These are phyloP conservation scores for Acleris cristana DNA, from an alignment of 2,888 invertebrate genomes.

Conservation along the genomic window DNA sequence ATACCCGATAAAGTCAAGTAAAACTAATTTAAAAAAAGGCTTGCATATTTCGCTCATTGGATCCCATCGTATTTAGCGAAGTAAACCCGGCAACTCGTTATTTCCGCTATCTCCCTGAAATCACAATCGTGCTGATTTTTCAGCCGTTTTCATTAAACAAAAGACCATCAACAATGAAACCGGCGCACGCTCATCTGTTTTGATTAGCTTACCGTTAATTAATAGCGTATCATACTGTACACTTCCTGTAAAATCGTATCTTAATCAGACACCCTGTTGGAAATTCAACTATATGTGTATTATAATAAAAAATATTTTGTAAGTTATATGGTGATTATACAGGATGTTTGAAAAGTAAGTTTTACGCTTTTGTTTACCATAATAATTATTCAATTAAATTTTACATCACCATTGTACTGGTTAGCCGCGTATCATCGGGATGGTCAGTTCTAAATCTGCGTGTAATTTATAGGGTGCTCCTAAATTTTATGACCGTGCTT, in stretches of 20 bases:
- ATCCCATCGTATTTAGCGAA: neutral
- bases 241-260: no score
- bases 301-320: no score
- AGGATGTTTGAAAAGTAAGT: no score
- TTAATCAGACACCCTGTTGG: no score
- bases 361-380: conserved; percentile 57
- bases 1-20: no score
- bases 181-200: conserved; percentile 55
- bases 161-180: conserved; percentile 47
- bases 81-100: conserved; percentile 3
- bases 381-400: conserved; percentile 66
- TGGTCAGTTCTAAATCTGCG: conserved; percentile 29
- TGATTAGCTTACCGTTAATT: conserved; percentile 58
- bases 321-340: no score
- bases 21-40: no score
- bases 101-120: conserved; percentile 2
- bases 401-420: conserved; percentile 41
- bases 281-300: no score
- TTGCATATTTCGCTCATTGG: neutral
- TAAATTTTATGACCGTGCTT: no score
- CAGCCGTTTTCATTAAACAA: conserved; percentile 20
- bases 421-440: conserved; percentile 18
- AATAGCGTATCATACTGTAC: conserved; percentile 51
- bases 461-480: conserved; percentile 14
- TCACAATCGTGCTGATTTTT: conserved; percentile 22